phyloP scores from a whole-genome alignment of 2,888 invertebrate genomes.

The Campopleginae sp. region DNA sequence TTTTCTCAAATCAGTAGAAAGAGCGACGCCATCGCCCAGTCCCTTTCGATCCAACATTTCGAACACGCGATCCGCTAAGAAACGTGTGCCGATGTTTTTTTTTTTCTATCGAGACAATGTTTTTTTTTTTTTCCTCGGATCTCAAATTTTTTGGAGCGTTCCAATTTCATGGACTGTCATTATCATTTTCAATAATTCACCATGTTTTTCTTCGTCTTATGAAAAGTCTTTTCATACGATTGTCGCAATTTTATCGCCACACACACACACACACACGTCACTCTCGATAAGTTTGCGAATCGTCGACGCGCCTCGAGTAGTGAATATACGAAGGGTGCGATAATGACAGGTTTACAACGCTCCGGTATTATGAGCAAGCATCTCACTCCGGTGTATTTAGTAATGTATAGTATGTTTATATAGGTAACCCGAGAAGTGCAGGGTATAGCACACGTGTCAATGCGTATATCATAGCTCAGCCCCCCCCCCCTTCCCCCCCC shows the following conservation, averaged over 20 bases:
- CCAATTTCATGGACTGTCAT: too few species aligned
- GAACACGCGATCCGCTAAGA: background rate
- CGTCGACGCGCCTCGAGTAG: constrained; percentile 6
- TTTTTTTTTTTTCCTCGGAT: background rate
- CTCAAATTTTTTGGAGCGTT: background rate
- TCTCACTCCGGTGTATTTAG: constrained; percentile 57
- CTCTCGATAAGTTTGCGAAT: constrained; percentile 6
- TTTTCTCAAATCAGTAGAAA: constrained; percentile 34
- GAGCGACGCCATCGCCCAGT: background rate
- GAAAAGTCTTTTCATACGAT: background rate
- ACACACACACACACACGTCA: too few species aligned
- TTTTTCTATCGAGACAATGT: background rate
- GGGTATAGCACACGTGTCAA: constrained; percentile 74
- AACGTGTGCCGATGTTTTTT: background rate
- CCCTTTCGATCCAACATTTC: background rate
- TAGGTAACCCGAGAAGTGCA: constrained; percentile 47
- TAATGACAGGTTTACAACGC: constrained; percentile 82
- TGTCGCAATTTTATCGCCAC: constrained; percentile 7
- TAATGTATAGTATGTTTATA: constrained; percentile 31
- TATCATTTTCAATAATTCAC: background rate
- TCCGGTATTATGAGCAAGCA: constrained; percentile 72
- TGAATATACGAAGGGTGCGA: constrained; percentile 73
- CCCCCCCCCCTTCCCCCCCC: constrained; percentile 71
- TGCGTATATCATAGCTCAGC: constrained; percentile 71
- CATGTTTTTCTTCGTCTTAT: background rate